Evolutionary conservation across 2,888 invertebrate genomes (phyloP), one percentile per base, ranked within the genome.

Genomic region (Monopis laevigella): DNA sequence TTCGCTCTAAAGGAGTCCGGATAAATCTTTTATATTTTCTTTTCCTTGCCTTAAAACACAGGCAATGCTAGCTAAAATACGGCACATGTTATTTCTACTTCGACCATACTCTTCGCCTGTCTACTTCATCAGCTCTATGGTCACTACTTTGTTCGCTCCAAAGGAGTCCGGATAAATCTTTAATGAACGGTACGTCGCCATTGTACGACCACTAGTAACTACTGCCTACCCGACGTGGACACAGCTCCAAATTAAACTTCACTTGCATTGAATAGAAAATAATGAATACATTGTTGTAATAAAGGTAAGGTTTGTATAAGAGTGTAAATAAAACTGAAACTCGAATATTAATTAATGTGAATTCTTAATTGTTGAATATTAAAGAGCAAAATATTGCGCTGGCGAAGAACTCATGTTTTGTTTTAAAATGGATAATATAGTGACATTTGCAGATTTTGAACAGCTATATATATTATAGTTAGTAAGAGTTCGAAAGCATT

Each of bases 11-110:
- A 14, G 26, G 14, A 39, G 27, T 16, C 19, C n/a, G 36, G 51
- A 53, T 78, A 63, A 67, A 78, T 72, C 63, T 62, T 73, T 78
- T 72, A 77, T 74, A n/a, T n/a, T n/a, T n/a, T n/a, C n/a, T n/a
- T n/a, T n/a, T n/a, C n/a, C n/a, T n/a, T n/a, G n/a, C n/a, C n/a
- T n/a, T n/a, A n/a, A n/a, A n/a, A n/a, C n/a, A n/a, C n/a, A n/a
- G n/a, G n/a, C n/a, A n/a, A n/a, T n/a, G n/a, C n/a, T n/a, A n/a
- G n/a, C n/a, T n/a, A n/a, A n/a, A n/a, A n/a, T n/a, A n/a, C n/a
- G n/a, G n/a, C n/a, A n/a, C n/a, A n/a, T n/a, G n/a, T n/a, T n/a
- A n/a, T n/a, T n/a, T n/a, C n/a, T n/a, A n/a, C n/a, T n/a, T n/a
- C n/a, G n/a, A n/a, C n/a, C n/a, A n/a, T n/a, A n/a, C n/a, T n/a